Evolutionary conservation across 2,797 vertebrate species (phyloP).

Genomic region (Capromys pilorides): DNA sequence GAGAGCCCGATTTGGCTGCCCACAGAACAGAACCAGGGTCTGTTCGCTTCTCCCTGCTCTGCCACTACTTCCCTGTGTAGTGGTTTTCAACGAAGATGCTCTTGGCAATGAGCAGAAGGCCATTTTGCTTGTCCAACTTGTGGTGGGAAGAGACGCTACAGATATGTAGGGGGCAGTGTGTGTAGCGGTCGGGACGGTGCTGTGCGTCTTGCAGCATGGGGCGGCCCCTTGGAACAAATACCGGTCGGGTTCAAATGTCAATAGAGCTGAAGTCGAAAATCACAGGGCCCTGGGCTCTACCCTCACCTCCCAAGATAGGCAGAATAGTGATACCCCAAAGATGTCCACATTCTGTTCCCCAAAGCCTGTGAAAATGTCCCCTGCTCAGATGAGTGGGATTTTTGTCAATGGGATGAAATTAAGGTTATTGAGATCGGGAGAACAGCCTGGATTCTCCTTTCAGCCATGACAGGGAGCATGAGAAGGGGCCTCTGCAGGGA

Average conservation of each 20-base stretch:
- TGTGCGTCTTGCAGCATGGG: rapidly evolving
- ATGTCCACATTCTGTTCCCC: not conserved
- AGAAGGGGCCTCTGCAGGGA: not conserved
- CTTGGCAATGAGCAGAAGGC: not conserved
- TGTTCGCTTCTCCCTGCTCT: not conserved
- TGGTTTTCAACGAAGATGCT: not conserved
- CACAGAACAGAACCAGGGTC: not conserved
- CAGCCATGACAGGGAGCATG: not conserved
- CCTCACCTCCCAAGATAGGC: rapidly evolving
- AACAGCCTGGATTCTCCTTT: not conserved
- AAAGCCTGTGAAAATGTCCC: not conserved
- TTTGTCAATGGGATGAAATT: not conserved
- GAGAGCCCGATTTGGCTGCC: not conserved
- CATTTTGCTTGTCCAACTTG: not conserved
- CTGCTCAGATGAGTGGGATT: not conserved
- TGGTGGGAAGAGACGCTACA: no score
- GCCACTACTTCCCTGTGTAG: not conserved
- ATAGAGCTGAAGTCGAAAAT: not conserved
- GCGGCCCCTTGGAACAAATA: not conserved
- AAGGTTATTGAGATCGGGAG: not conserved
- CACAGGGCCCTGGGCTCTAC: not conserved
- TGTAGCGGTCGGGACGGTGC: not conserved
- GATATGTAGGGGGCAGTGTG: not conserved
- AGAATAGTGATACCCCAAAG: not conserved
- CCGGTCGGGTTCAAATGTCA: not conserved